Percentiles rank a stretch among this genome's conserved stretches.
Conservation (phyloP, 1,140 invertebrate species). For the Aricia agestis region DNA sequence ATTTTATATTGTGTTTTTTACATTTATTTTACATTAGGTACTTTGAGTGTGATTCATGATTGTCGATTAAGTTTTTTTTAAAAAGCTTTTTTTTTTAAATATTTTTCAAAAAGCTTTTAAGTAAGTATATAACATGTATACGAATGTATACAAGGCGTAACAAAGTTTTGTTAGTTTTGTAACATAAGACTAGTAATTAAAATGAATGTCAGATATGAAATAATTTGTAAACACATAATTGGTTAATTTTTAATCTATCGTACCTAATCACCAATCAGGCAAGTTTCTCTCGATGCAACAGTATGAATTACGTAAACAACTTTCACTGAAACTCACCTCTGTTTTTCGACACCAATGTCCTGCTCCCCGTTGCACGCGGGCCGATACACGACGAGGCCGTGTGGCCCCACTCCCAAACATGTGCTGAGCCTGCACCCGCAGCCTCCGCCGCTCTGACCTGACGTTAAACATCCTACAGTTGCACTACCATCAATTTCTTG, state of each 20-base stretch:
- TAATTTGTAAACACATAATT: too few species aligned
- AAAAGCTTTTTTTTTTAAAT: too few species aligned
- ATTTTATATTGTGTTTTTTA: not conserved
- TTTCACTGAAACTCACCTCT: slow-evolving; percentile 70
- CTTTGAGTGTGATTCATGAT: too few species aligned
- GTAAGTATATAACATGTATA: too few species aligned
- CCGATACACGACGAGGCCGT: slow-evolving; percentile 85
- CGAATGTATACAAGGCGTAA: too few species aligned
- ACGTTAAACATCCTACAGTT: slow-evolving; percentile 68
- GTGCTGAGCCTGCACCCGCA: slow-evolving; percentile 72
- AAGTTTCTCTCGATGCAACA: slow-evolving; percentile 6
- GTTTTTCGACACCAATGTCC: slow-evolving; percentile 77
- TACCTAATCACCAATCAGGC: not conserved
- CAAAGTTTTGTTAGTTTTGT: too few species aligned
- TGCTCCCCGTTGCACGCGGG: slow-evolving; percentile 75
- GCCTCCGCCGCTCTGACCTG: slow-evolving; percentile 55
- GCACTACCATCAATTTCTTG: slow-evolving; percentile 70
- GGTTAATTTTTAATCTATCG: not conserved
- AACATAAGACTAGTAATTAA: too few species aligned
- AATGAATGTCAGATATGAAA: too few species aligned
- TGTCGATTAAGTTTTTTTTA: too few species aligned
- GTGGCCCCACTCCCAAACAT: slow-evolving; percentile 85
- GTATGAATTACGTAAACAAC: not conserved
- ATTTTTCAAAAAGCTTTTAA: too few species aligned
- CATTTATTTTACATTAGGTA: too few species aligned